Base-by-base conservation (phyloP, 2,888 invertebrate genomes). In the Eilema griseolum region DNA sequence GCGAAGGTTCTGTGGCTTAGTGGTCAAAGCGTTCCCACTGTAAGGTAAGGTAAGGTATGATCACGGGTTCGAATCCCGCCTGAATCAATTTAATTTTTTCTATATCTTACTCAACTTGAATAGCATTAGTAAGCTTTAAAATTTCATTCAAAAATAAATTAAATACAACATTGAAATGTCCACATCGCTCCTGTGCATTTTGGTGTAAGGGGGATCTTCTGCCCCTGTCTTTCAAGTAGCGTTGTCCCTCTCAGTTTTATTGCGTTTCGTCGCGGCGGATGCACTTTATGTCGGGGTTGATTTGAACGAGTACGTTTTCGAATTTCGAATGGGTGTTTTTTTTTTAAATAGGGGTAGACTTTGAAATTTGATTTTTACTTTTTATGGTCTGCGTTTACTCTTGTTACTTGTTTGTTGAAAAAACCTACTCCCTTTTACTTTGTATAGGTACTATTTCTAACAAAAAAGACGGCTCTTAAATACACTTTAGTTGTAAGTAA, bases 141-240 rank as follows among this genome's bases (percentile, higher is more conserved):
- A 16, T 52, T 26, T 66, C 1, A 11, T 12, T 62, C 31, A 59
- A 66, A 70, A 66, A 31, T 10, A 52, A 52, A 52, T 52, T 10
- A 52, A 52, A 52, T 52, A 52, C n/a, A 52, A 52, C 20, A n/a
- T 52, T 52, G 14, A n/a, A 71, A 62, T 46, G 70, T 67, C 70
- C 70, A 46, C 52, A 46, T 67, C 31, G 57, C 67, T 65, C 71
- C 68, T 65, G 65, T 68, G 68, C 61, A 33, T 23, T 33, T 41
- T 65, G 33, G 26, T n/a, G 37, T 59, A 52, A 67, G 69, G 73
- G 73, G 71, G 68, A 61, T 37, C 4, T n/a, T 61, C 61, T 14
- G 3, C 66, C 63, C 16, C 65, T 12, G 26, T 68, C 66, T 61
- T 1, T 24, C 68, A 10, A 56, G 26, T 68, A 68, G 5, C 57